These are phyloP conservation scores for Cliona cf. orientalis DNA, from an alignment of 37 sponge, comb jelly and placozoan genomes.

Conservation along the genomic window DNA sequence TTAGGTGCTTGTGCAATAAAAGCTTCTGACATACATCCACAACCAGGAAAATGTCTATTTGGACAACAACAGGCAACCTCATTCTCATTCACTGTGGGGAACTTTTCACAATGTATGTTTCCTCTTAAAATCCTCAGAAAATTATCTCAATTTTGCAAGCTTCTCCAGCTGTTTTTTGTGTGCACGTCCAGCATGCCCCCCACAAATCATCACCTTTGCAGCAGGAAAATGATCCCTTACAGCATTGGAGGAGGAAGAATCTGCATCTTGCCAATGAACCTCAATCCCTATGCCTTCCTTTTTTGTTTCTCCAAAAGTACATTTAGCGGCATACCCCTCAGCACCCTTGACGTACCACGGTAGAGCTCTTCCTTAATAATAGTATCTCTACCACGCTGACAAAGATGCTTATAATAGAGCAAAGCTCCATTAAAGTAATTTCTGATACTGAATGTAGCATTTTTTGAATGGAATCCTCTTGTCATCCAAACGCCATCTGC, in stretches of 20 bases:
- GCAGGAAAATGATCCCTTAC: not conserved
- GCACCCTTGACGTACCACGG: slow-evolving; percentile 32
- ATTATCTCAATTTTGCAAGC: not conserved
- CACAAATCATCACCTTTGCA: slow-evolving; percentile 27
- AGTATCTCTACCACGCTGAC: slow-evolving; percentile 19
- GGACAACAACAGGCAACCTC: slow-evolving; percentile 14
- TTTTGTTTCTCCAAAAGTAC: slow-evolving; percentile 2
- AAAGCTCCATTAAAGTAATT: slow-evolving; percentile 30
- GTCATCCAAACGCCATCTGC: slow-evolving; percentile 39
- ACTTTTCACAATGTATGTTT: not conserved
- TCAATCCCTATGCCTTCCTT: slow-evolving; percentile 12
- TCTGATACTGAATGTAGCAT: slow-evolving; percentile 31
- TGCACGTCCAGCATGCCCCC: slow-evolving; percentile 40
- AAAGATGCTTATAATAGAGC: slow-evolving; percentile 27
- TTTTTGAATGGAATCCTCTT: slow-evolving; percentile 18
- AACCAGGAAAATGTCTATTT: not conserved
- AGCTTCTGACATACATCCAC: slow-evolving; percentile 31
- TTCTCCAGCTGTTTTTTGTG: slow-evolving; percentile 13
- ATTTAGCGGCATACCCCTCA: slow-evolving; percentile 36
- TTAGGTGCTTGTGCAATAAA: slow-evolving; percentile 11
- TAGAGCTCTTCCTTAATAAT: slow-evolving; percentile 32
- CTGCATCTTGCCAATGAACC: slow-evolving; percentile 17
- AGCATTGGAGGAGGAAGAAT: not conserved
- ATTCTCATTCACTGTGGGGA: slow-evolving; percentile 14
- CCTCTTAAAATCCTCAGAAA: not conserved